Percentiles rank a stretch among this genome's conserved stretches.
These are phyloP conservation scores for Campaea margaritaria DNA, from an alignment of 2,888 invertebrate species.

Conservation along the genomic window DNA sequence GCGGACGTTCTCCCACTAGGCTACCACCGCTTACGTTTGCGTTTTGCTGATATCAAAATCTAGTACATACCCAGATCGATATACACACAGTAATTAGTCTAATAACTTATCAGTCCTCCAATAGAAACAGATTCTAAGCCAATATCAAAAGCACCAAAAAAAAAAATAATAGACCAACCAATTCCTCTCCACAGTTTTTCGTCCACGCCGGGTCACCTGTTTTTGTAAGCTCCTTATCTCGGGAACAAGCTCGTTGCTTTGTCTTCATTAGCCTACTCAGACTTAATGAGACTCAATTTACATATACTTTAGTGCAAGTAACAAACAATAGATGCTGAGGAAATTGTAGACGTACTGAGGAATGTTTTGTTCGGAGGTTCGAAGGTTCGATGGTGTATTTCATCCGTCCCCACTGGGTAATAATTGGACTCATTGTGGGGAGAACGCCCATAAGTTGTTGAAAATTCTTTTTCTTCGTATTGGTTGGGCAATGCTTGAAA, in stretches of 20 bases:
- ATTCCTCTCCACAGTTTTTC: slow-evolving; percentile 18
- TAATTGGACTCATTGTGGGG: too few species aligned
- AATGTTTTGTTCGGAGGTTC: neutral
- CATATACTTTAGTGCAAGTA: slow-evolving; percentile 39
- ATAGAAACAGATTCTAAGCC: neutral
- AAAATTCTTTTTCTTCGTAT: too few species aligned
- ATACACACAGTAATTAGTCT: neutral
- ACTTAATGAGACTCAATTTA: slow-evolving; percentile 49
- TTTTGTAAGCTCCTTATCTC: slow-evolving; percentile 47
- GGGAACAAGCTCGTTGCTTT: slow-evolving; percentile 40
- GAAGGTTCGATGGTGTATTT: neutral
- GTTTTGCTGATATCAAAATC: too few species aligned
- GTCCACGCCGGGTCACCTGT: slow-evolving; percentile 38
- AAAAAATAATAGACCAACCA: neutral
- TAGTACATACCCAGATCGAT: too few species aligned
- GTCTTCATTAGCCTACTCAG: slow-evolving; percentile 46
- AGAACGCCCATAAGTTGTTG: too few species aligned
- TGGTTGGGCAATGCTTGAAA: too few species aligned
- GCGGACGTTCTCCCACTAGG: too few species aligned
- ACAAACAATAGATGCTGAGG: slow-evolving; percentile 22
- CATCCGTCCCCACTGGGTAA: neutral
- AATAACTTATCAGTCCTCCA: neutral
- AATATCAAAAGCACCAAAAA: neutral
- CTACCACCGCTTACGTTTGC: too few species aligned
- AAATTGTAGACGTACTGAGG: slow-evolving; percentile 2